Percentiles rank a stretch among this genome's conserved stretches.
These are phyloP conservation scores for Gallinago solitaria DNA, from an alignment of 2,797 vertebrate genomes.

Conservation along the genomic window DNA sequence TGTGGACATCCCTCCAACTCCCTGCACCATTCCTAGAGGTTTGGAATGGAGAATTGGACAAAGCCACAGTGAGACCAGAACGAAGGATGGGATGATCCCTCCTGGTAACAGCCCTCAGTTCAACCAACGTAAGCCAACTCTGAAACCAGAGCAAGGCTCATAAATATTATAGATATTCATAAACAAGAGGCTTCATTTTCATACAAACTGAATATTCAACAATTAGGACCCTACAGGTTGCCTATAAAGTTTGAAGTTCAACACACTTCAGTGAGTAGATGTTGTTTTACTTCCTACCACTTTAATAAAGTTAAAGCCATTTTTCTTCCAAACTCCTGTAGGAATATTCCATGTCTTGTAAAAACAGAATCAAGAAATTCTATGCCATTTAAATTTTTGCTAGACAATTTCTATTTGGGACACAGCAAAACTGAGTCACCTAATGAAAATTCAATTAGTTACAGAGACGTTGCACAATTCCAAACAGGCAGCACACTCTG, in stretches of 20 bases:
- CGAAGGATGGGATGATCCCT: background rate
- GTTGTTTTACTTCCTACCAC: background rate
- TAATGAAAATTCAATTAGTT: background rate
- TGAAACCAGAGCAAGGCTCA: background rate
- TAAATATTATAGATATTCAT: background rate
- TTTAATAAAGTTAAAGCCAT: background rate
- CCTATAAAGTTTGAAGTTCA: background rate
- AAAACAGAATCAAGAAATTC: background rate
- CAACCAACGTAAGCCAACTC: background rate
- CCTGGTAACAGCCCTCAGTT: background rate
- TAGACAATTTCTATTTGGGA: background rate
- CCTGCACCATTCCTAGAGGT: background rate
- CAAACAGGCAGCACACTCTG: background rate
- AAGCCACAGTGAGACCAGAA: background rate
- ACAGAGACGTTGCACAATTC: background rate
- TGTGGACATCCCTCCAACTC: background rate
- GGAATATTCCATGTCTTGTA: background rate
- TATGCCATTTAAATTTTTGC: background rate
- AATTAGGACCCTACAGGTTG: background rate
- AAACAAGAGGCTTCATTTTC: background rate
- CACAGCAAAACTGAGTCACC: background rate
- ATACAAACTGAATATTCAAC: background rate
- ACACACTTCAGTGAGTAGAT: background rate
- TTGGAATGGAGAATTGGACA: background rate
- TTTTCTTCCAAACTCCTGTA: background rate